phyloP scores from a whole-genome alignment of 2,113 vertebrate species.

The Gymnarchus niloticus region DNA sequence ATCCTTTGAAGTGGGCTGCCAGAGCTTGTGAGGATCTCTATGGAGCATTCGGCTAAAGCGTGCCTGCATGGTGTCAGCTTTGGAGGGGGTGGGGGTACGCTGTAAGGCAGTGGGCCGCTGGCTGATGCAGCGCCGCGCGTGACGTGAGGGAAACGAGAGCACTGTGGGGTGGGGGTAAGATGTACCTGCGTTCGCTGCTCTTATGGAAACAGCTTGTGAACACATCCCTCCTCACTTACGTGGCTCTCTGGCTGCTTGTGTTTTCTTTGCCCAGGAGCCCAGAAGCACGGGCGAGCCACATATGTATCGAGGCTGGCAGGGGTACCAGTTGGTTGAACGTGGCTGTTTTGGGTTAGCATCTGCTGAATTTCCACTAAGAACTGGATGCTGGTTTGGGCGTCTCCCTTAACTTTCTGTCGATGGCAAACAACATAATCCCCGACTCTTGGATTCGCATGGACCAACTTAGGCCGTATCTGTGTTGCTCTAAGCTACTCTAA shows the following conservation, averaged over 20 bases:
- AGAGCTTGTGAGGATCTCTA: neutral
- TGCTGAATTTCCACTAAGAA: neutral
- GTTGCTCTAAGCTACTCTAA: neutral
- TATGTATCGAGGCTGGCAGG: neutral
- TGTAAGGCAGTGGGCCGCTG: neutral
- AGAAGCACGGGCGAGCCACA: neutral
- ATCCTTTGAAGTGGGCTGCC: neutral
- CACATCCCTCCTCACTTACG: neutral
- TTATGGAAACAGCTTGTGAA: neutral
- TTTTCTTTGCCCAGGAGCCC: neutral
- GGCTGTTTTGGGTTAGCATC: neutral
- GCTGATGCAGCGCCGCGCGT: neutral
- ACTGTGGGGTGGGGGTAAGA: neutral
- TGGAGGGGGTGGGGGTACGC: neutral
- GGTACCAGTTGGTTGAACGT: too few species aligned
- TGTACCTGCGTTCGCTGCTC: neutral
- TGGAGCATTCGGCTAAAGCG: neutral
- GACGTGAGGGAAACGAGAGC: too few species aligned
- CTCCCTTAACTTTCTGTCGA: neutral
- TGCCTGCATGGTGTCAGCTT: neutral
- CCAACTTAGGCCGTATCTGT: neutral
- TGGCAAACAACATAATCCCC: neutral
- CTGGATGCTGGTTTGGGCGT: neutral
- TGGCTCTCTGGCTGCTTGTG: neutral
- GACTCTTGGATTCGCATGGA: neutral